Base-by-base conservation (phyloP, 2,888 invertebrate species). In the Microctonus brassicae region DNA sequence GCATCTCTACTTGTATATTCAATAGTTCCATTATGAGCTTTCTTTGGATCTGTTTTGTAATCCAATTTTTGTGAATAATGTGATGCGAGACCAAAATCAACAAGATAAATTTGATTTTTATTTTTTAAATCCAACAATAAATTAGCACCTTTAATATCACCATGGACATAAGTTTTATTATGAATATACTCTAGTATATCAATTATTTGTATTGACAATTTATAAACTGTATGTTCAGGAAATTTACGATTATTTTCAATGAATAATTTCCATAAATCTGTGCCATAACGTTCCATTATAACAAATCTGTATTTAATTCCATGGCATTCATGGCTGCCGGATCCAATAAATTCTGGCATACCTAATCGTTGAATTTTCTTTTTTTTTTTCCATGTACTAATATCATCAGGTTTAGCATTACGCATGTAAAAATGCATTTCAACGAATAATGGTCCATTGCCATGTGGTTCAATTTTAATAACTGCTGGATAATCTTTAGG, bases 1-100 rank as follows among this genome's bases (percentile, higher is more conserved):
- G 98, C 98, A 90, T 99, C 99, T 73, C 96, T 89, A 78, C 98
- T 98, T 0, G 97, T 96, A 85, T 97, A 99, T 84, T 99, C 97
- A 73, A 98, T 94, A 0, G 99, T 99, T 0, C 99, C 99, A 87
- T 99, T 95, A 85, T 99, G 98, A 74, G 97, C 97, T 85, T 93
- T 94, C 80, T 95, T 95, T 0, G 95, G 95, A 88, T 98, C 96
- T 0, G 94, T 93, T 85, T 95, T 95, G 85, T 94, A 97, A 70
- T 93, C 93, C 69, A 88, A 87, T 80, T 94, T 94, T 0, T 92
- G 93, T 1, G 91, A 91, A 78, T 92, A 94, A 77, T 92, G 92
- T 13, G 93, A 91, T 0, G 97, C 97, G 47, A 99, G 89, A 0
- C 99, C 99, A 88, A 94, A 99, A 89, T 99, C 99, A 0, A 99